Evolutionary conservation across 2,797 vertebrate species (phyloP), one percentile per base, ranked within the genome.

Genomic region (Trichosurus vulpecula): DNA sequence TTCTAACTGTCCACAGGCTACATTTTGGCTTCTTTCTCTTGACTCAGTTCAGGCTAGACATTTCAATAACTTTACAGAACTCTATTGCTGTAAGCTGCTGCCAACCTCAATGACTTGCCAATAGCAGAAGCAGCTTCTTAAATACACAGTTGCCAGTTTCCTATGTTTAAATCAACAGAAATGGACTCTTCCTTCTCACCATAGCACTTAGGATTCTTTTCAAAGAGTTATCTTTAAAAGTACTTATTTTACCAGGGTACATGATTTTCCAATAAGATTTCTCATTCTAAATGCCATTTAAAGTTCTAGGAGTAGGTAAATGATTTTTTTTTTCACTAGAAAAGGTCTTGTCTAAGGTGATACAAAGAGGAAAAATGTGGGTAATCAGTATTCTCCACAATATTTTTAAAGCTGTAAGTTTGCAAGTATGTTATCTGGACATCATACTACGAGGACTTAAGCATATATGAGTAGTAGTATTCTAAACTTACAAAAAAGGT

Each of bases 41-140:
- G 95, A 96, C 97, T 58, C 91, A 52, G 91, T 57, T 95, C 56
- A 89, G 96, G 93, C 92, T 95, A 98, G 97, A 97, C 97, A 97
- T 97, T 97, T 97, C 98, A 96, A 92, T 96, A 97, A 96, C 97
- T 97, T 97, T 96, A 96, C 96, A 96, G 93, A 97, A 96, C 95
- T 96, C 96, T 95, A 57, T 94, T 92, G 90, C 96, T 54, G 13
- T 54, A 92, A 74, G 41, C 57, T 90, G 94, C 95, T 96, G 97
- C 96, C 97, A 97, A 97, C 30, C 19, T 61, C 91, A 6, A 61
- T 35, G 91, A 92, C 96, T 90, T 97, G 98, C 97, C 97, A 97
- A 90, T 4, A 47, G 91, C 90, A n/a, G 96, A 93, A 57, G 95
- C 47, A 96, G 97, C 87, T 90, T 95, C 95, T 96, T 16, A 81